These are phyloP conservation scores for Caenorhabditis sulstoni DNA, from an alignment of 2,888 invertebrate genomes.

Conservation along the genomic window DNA sequence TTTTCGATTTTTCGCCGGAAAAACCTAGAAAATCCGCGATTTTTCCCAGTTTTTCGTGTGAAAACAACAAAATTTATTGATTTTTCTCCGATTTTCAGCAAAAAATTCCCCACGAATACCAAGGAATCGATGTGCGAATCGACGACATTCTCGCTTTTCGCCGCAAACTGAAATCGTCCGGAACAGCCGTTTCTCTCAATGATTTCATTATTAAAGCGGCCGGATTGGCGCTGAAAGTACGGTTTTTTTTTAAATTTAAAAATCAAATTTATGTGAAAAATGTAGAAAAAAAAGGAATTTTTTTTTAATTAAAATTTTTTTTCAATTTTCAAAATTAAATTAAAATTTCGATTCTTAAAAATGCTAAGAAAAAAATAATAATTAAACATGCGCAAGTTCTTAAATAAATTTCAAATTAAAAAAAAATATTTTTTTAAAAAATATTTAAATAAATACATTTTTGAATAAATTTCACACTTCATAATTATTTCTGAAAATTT, in stretches of 20 bases:
- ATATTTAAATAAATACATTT: too few species aligned
- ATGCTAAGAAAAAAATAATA: too few species aligned
- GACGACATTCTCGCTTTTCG: conserved; percentile 83
- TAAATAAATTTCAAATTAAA: background rate
- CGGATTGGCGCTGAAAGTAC: conserved; percentile 84
- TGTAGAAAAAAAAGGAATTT: conserved; percentile 75
- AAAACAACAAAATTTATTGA: background rate
- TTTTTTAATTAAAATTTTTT: background rate
- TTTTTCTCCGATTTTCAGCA: conserved; percentile 82
- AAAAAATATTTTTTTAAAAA: background rate
- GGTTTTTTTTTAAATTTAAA: conserved; percentile 3
- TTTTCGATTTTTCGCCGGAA: too few species aligned
- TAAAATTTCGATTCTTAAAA: background rate
- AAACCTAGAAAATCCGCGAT: too few species aligned
- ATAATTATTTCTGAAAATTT: conserved; percentile 82
- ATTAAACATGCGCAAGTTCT: background rate
- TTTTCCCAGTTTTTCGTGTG: too few species aligned
- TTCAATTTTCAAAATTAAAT: background rate
- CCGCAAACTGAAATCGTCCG: conserved; percentile 81
- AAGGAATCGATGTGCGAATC: conserved; percentile 84
- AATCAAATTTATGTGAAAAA: too few species aligned
- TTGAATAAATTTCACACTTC: too few species aligned
- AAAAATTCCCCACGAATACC: conserved; percentile 86
- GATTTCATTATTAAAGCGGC: conserved; percentile 86
- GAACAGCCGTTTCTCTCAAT: conserved; percentile 84